A percentile compares a stretch with the other conserved stretches of the same genome.
Conservation (phyloP, 2,888 invertebrate genomes). For the Epirrhoe alternata region DNA sequence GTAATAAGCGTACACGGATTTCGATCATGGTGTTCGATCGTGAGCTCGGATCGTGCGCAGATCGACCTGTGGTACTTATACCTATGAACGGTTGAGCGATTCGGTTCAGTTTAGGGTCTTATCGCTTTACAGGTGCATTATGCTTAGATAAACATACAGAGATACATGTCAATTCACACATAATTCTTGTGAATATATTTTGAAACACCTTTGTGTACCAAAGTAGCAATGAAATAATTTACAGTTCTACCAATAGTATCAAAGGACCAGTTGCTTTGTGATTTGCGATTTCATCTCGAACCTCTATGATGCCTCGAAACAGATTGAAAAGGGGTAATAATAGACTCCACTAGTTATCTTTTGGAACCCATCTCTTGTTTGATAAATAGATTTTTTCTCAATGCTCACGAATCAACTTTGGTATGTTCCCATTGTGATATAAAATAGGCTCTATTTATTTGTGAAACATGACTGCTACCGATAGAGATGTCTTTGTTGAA, state of each 20-base stretch:
- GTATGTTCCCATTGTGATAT: slow-evolving; percentile 73
- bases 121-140: slow-evolving; percentile 11
- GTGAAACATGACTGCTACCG: slow-evolving; percentile 81
- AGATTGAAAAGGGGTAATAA: slow-evolving; percentile 78
- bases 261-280: slow-evolving; percentile 18
- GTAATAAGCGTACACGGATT: slow-evolving; percentile 78
- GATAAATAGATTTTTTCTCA: slow-evolving; percentile 79
- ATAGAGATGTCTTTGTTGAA: slow-evolving; percentile 78
- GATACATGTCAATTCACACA: slow-evolving; percentile 16
- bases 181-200: not conserved
- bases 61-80: slow-evolving; percentile 58
- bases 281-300: slow-evolving; percentile 31
- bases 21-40: slow-evolving; percentile 79
- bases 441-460: slow-evolving; percentile 80
- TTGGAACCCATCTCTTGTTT: slow-evolving; percentile 74
- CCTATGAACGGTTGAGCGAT: slow-evolving; percentile 29
- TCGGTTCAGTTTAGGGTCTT: slow-evolving; percentile 20
- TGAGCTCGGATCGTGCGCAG: slow-evolving; percentile 74
- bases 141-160: slow-evolving; percentile 9
- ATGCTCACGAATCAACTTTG: slow-evolving; percentile 68
- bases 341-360: slow-evolving; percentile 73
- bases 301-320: slow-evolving; percentile 52
- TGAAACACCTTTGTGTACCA: slow-evolving; percentile 1
- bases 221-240: slow-evolving; percentile 9
- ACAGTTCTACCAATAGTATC: not conserved